Evolutionary conservation across 2,797 vertebrate genomes (phyloP).

Genomic region (Taenioides sp.): DNA sequence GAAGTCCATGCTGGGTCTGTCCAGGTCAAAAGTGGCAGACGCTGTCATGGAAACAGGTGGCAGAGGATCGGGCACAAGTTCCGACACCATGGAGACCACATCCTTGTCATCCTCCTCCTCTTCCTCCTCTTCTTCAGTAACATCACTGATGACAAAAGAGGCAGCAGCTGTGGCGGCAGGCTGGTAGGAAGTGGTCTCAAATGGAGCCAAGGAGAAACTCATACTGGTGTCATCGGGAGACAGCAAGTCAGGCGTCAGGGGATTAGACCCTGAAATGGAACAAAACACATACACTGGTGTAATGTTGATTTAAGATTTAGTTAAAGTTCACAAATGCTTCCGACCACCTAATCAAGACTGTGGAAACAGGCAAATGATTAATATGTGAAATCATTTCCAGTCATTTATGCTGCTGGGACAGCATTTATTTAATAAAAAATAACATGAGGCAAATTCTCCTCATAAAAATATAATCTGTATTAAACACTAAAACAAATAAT

Average conservation of each 20-base stretch:
- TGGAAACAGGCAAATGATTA: neutral
- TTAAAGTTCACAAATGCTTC: neutral
- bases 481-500: neutral
- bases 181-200: slow-evolving; percentile 86
- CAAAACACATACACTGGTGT: neutral
- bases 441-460: neutral
- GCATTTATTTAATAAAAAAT: neutral
- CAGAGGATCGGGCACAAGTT: slow-evolving; percentile 89
- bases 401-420: neutral
- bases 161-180: slow-evolving; percentile 81
- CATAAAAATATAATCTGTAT: neutral
- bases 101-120: slow-evolving; percentile 84
- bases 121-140: slow-evolving; percentile 88
- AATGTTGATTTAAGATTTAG: neutral
- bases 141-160: slow-evolving; percentile 97
- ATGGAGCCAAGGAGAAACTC: slow-evolving; percentile 91
- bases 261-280: slow-evolving; percentile 72
- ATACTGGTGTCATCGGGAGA: slow-evolving; percentile 94
- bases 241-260: slow-evolving; percentile 89
- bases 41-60: slow-evolving; percentile 85
- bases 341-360: neutral
- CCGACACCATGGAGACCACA: slow-evolving; percentile 78
- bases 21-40: slow-evolving; percentile 88
- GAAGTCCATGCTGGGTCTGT: slow-evolving; percentile 82
- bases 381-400: neutral